A percentile compares a stretch with the other conserved stretches of the same genome.
Conservation (phyloP, 2,888 invertebrate species). For the Hyposoter dolosus region DNA sequence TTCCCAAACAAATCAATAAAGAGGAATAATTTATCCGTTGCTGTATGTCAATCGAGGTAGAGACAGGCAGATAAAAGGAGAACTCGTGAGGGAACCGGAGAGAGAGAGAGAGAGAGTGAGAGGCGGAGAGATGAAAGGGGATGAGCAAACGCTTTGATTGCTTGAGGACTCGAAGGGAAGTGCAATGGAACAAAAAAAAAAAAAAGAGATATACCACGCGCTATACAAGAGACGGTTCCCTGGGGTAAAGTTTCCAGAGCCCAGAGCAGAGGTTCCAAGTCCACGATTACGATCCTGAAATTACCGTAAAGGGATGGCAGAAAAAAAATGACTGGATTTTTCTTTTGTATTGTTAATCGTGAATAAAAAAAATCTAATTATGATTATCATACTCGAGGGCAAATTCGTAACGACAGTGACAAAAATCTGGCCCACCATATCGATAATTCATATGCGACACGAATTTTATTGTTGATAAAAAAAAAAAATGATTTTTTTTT, state of each 20-base stretch:
- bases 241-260: constrained; percentile 22
- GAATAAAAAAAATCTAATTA: background rate
- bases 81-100: background rate
- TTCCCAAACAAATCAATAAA: constrained; percentile 46
- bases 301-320: constrained; percentile 26
- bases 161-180: constrained; percentile 30
- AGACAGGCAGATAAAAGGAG: constrained; percentile 9
- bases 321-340: constrained; percentile 16
- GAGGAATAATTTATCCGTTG: constrained; percentile 57
- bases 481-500: background rate
- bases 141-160: constrained; percentile 24
- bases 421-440: background rate
- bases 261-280: background rate
- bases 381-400: background rate
- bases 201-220: constrained; percentile 35
- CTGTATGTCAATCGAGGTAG: constrained; percentile 27
- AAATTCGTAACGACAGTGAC: background rate
- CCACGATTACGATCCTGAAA: constrained; percentile 28
- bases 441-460: background rate
- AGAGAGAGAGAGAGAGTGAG: constrained; percentile 18
- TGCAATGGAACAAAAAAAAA: constrained; percentile 35
- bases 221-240: constrained; percentile 38
- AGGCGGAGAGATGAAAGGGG: constrained; percentile 4
- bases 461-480: background rate
- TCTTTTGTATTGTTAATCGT: background rate